A percentile compares a stretch with the other conserved stretches of the same genome.
phyloP scores from a whole-genome alignment of 2,113 vertebrate genomes.

The Neolamprologus tretocephalus region DNA sequence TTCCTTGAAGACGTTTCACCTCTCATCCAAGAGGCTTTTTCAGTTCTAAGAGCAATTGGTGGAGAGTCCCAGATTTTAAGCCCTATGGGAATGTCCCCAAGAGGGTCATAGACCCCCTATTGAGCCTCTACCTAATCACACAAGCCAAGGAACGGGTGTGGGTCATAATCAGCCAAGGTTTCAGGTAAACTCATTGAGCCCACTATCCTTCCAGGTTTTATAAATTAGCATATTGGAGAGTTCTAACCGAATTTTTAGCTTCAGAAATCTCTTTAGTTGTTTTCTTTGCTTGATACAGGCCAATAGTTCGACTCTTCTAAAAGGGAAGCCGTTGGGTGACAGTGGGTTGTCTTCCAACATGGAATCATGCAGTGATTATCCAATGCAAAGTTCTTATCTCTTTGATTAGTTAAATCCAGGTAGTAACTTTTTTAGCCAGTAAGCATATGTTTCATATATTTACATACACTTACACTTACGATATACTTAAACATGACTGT shows the following conservation, averaged over 20 bases:
- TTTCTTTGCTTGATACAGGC: background rate
- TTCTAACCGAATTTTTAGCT: background rate
- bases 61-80: background rate
- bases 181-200: background rate
- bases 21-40: background rate
- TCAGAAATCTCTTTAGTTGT: background rate
- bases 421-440: background rate
- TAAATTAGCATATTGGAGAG: background rate
- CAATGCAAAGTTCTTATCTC: background rate
- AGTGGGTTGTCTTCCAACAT: background rate
- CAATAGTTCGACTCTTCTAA: background rate
- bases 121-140: background rate
- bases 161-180: background rate
- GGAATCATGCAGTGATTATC: background rate
- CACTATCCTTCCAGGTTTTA: too few species aligned
- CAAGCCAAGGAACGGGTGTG: background rate
- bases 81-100: background rate
- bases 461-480: too few species aligned
- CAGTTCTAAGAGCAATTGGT: background rate
- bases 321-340: background rate
- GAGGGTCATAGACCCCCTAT: background rate
- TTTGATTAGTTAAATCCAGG: background rate
- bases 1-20: accelerated
- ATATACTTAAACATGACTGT: background rate
- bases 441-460: background rate